Percentiles rank a stretch among this genome's conserved stretches.
phyloP scores from a whole-genome alignment of 2,888 invertebrate genomes.

The Idaea straminata region DNA sequence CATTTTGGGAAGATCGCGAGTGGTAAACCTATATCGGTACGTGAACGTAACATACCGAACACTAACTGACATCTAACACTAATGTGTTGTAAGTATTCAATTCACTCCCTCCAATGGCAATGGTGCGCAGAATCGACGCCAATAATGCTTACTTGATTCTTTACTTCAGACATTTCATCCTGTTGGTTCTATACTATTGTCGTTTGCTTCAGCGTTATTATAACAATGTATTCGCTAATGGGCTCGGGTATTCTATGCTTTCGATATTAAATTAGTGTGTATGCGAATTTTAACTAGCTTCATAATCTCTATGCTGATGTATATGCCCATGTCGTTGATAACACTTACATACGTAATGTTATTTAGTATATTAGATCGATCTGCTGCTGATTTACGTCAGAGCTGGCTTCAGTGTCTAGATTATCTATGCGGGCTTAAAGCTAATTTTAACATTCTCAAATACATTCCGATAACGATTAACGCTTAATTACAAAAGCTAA shows the following conservation, averaged over 20 bases:
- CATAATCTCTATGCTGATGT: slow-evolving; percentile 78
- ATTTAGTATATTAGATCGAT: slow-evolving; percentile 74
- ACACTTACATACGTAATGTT: slow-evolving; percentile 70
- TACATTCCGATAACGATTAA: slow-evolving; percentile 40
- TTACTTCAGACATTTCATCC: slow-evolving; percentile 71
- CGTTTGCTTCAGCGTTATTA: slow-evolving; percentile 76
- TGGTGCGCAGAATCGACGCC: slow-evolving; percentile 67
- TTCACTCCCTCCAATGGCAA: slow-evolving; percentile 58
- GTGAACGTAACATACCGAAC: slow-evolving; percentile 56
- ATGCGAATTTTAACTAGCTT: slow-evolving; percentile 78
- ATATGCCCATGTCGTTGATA: slow-evolving; percentile 75
- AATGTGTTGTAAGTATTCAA: slow-evolving; percentile 75
- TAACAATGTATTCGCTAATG: slow-evolving; percentile 76
- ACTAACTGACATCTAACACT: slow-evolving; percentile 50
- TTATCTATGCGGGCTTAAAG: slow-evolving; percentile 78
- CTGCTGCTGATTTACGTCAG: slow-evolving; percentile 76
- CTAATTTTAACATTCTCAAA: slow-evolving; percentile 65
- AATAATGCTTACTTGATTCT: slow-evolving; percentile 72
- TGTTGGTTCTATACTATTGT: slow-evolving; percentile 74
- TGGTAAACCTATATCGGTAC: slow-evolving; percentile 59
- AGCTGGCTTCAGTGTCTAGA: slow-evolving; percentile 80
- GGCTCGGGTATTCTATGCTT: slow-evolving; percentile 80
- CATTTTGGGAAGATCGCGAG: slow-evolving; percentile 58
- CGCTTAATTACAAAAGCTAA: slow-evolving; percentile 42
- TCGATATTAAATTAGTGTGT: slow-evolving; percentile 79